These are phyloP conservation scores for Selene dorsalis DNA, from an alignment of 2,797 vertebrate species.

Conservation along the genomic window DNA sequence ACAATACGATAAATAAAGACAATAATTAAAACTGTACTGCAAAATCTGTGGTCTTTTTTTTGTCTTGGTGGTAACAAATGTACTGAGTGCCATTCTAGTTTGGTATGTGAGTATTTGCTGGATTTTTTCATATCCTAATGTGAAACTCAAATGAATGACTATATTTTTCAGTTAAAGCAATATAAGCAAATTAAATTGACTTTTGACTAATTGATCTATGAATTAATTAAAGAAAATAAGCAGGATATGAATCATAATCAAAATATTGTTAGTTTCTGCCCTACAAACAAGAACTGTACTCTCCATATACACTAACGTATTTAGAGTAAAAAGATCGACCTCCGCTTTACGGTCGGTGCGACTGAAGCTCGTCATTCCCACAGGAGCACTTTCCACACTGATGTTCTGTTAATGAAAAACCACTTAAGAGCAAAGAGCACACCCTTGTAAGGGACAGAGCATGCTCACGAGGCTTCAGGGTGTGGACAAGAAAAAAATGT, in stretches of 20 bases:
- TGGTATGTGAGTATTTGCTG: too few relatives aligned
- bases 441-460: not conserved
- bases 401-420: not conserved
- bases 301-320: too few relatives aligned
- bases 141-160: not conserved
- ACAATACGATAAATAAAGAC: too few relatives aligned
- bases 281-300: not conserved
- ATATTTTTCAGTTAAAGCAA: not conserved
- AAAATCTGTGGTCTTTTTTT: too few relatives aligned
- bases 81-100: too few relatives aligned
- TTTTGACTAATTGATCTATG: not conserved
- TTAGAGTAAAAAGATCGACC: not conserved
- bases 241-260: not conserved
- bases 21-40: too few relatives aligned
- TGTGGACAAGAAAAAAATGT: conserved; percentile 2
- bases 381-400: not conserved
- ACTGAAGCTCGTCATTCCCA: not conserved
- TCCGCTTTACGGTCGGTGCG: too few relatives aligned
- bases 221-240: not conserved
- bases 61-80: too few relatives aligned
- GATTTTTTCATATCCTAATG: not conserved
- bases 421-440: not conserved
- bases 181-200: not conserved
- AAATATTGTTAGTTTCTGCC: not conserved
- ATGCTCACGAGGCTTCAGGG: conserved; percentile 28